Base-by-base conservation (phyloP, 1,140 invertebrate genomes). In the Wiebesia pumilae region DNA sequence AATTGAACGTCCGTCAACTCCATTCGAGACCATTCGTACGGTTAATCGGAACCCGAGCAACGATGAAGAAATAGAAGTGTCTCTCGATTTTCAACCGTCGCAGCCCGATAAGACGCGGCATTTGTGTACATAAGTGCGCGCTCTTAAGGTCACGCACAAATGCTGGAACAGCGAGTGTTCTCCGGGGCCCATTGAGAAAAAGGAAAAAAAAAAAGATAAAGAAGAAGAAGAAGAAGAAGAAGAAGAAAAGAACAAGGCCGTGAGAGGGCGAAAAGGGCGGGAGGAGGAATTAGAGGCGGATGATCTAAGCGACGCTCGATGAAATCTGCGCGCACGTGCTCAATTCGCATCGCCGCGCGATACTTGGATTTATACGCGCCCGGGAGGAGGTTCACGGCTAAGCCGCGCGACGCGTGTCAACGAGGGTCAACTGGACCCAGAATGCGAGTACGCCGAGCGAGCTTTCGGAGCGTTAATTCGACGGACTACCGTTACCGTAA, bases 321-420 rank as follows among this genome's bases (percentile, higher is more conserved):
- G 91, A 93, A 93, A 94, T 94, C 93, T 93, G 92, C 92, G 92
- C 58, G 80, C 93, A 93, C 93, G 93, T 94, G 93, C 91, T 93
- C 91, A 93, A 91, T 91, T 91, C 91, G 90, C 88, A 81, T 83
- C 88, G 87, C 90, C 91, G 89, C 89, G 90, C 88, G 89, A 90
- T 90, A 90, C 92, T 92, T 92, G 91, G 92, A 93, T 93, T 93
- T 93, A 91, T 93, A 91, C 33, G 33, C 30, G 67, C 10, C 67
- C 30, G 3, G 67, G 69, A 33, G 16, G 14, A 38, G 30, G 69
- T 83, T 89, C 92, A 92, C 92, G 93, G 93, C 92, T 93, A 93
- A 94, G 93, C 93, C 93, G 90, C 92, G 89, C 90, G 47, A 33
- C 88, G 89, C 88, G 88, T 94, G 93, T 94, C 91, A 94, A 94